Percentiles rank a stretch among this genome's conserved stretches.
phyloP scores from a whole-genome alignment of 2,113 vertebrate species.

The Nothoprocta pentlandii region DNA sequence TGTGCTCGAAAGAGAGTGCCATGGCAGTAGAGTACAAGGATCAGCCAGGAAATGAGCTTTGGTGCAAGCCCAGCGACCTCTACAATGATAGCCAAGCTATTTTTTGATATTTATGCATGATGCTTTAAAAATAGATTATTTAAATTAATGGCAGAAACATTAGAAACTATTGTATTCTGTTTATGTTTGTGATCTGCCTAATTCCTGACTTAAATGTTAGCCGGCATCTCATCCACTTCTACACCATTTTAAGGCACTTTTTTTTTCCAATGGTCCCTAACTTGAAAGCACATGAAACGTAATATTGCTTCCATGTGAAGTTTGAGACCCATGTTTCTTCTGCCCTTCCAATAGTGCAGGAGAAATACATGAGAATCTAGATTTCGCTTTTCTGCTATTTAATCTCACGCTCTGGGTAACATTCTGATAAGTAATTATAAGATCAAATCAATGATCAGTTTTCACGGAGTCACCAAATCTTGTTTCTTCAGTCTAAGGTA shows the following conservation, averaged over 20 bases:
- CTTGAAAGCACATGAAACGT: neutral
- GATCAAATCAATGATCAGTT: neutral
- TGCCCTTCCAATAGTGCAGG: neutral
- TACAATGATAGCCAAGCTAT: neutral
- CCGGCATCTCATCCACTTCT: neutral
- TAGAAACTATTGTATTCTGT: neutral
- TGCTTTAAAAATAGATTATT: neutral
- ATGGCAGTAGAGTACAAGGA: neutral
- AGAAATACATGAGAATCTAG: neutral
- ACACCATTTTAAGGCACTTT: neutral
- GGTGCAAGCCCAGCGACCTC: neutral
- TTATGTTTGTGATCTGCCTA: neutral
- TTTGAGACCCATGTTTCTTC: neutral
- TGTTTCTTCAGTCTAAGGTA: neutral
- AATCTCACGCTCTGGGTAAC: neutral
- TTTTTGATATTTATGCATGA: neutral
- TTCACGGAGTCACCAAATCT: neutral
- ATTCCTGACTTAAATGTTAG: fast-evolving
- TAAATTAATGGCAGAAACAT: neutral
- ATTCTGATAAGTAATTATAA: neutral
- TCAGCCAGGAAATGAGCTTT: neutral
- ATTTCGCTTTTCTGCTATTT: neutral
- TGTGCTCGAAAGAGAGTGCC: neutral
- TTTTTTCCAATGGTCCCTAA: neutral
- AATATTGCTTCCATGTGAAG: neutral